Evolutionary conservation across 1,140 invertebrate species (phyloP), one percentile per base, ranked within the genome.

Genomic region (Drosophila tsacasi): DNA sequence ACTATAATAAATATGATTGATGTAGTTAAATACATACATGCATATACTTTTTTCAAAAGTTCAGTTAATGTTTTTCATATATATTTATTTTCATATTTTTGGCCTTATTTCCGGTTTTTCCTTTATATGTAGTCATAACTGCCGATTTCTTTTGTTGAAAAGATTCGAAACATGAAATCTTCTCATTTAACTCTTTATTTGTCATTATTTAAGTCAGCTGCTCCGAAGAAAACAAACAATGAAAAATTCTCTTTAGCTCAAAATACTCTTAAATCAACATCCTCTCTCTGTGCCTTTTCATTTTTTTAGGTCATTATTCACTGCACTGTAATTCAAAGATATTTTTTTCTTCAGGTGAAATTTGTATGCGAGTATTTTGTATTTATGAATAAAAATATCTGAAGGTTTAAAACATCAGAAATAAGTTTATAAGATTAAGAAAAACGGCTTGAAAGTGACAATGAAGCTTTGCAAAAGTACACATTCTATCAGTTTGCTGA

Each of bases 81-180:
- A n/a, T n/a, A n/a, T n/a, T n/a, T n/a, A n/a, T n/a, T n/a, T n/a
- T n/a, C n/a, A n/a, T n/a, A n/a, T n/a, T n/a, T n/a, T n/a, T n/a
- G n/a, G n/a, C n/a, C n/a, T n/a, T n/a, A n/a, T n/a, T n/a, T n/a
- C n/a, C n/a, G n/a, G n/a, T n/a, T n/a, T n/a, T n/a, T n/a, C n/a
- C n/a, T n/a, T n/a, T n/a, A n/a, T n/a, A n/a, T n/a, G n/a, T n/a
- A n/a, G n/a, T n/a, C 17, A 42, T 59, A 17, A n/a, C 25, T 50
- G 21, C 30, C 13, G 46, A 7, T 52, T 52, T 54, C 15, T n/a
- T 62, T 21, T 46, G n/a, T 19, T 44, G 25, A 27, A 60, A 62
- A 52, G 32, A 35, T 21, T 21, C 15, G 1, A 13, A 15, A 19
- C 25, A 15, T 50, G 30, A 49, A 52, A 27, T 47, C 23, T 37